Conservation (phyloP, 2,113 vertebrate species). For the Triplophysa rosa region DNA sequence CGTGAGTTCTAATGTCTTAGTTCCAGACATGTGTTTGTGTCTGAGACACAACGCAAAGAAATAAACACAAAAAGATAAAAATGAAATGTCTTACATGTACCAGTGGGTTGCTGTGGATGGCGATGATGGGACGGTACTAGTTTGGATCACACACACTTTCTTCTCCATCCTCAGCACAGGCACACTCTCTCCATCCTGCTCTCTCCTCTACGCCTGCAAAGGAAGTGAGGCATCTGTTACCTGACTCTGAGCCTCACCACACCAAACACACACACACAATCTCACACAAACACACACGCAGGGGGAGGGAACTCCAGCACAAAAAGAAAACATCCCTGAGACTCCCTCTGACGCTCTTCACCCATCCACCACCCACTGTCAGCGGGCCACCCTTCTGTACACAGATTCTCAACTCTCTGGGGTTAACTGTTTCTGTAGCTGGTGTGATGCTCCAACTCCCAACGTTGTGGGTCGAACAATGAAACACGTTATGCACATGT, state of each 20-base stretch:
- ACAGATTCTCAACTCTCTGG: slow-evolving; percentile 40
- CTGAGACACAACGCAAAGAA: background rate
- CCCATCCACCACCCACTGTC: slow-evolving; percentile 42
- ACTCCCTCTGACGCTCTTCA: slow-evolving; percentile 62
- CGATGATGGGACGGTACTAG: slow-evolving; percentile 72
- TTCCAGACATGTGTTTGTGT: background rate
- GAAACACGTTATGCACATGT: too few species aligned
- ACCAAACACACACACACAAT: slow-evolving; percentile 48
- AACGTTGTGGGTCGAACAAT: too few species aligned
- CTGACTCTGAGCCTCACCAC: slow-evolving; percentile 67
- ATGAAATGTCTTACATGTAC: slow-evolving; percentile 68
- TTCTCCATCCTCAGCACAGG: slow-evolving; percentile 63
- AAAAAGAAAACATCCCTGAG: slow-evolving; percentile 64
- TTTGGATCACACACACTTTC: slow-evolving; percentile 81
- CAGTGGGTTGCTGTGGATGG: slow-evolving; percentile 62
- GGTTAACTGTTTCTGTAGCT: background rate
- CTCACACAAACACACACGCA: slow-evolving; percentile 42
- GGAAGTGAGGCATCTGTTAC: slow-evolving; percentile 67
- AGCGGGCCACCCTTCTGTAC: slow-evolving; percentile 44
- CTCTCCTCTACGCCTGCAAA: slow-evolving; percentile 60
- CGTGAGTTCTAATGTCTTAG: background rate
- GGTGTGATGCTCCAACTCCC: too few species aligned
- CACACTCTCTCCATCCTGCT: slow-evolving; percentile 68
- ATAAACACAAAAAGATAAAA: slow-evolving; percentile 30
- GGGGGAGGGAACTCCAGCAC: slow-evolving; percentile 58